A percentile compares a stretch with the other conserved stretches of the same genome.
phyloP scores from a whole-genome alignment of 2,797 vertebrate species.

The Malurus leucopterus region DNA sequence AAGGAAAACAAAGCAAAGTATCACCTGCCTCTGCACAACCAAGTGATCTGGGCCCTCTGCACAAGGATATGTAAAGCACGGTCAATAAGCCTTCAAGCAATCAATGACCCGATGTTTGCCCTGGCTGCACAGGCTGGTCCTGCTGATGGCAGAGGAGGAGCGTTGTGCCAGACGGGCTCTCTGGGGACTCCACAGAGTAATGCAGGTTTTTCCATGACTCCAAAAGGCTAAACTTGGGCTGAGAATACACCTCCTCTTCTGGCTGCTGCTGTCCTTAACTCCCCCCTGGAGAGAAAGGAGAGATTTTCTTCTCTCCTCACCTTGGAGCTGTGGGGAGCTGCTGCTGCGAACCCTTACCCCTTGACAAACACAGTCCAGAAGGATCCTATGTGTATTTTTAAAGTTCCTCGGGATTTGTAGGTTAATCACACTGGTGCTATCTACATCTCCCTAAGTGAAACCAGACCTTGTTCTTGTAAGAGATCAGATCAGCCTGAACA shows the following conservation, averaged over 20 bases:
- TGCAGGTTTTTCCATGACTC: not conserved
- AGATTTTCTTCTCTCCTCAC: not conserved
- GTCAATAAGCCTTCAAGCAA: not conserved
- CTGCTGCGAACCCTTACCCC: not conserved
- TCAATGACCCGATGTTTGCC: conserved; percentile 1
- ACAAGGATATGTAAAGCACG: not conserved
- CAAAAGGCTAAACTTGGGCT: not conserved
- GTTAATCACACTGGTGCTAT: not conserved
- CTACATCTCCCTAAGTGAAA: not conserved
- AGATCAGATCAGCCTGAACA: not conserved
- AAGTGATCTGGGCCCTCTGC: not conserved
- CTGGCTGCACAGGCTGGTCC: not conserved
- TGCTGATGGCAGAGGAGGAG: not conserved
- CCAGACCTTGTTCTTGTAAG: not conserved
- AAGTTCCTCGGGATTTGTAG: not conserved
- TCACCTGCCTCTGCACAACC: not conserved
- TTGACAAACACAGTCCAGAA: not conserved
- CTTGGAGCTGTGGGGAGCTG: not conserved
- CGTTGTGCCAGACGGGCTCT: not conserved
- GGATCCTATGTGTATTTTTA: not conserved
- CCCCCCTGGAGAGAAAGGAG: not conserved
- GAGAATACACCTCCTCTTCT: not conserved
- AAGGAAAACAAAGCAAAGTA: conserved; percentile 50
- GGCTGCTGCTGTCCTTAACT: not conserved
- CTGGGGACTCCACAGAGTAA: not conserved